Percentiles rank a stretch among this genome's conserved stretches.
These are phyloP conservation scores for Cantharis nigra DNA, from an alignment of 2,888 invertebrate species.

Conservation along the genomic window DNA sequence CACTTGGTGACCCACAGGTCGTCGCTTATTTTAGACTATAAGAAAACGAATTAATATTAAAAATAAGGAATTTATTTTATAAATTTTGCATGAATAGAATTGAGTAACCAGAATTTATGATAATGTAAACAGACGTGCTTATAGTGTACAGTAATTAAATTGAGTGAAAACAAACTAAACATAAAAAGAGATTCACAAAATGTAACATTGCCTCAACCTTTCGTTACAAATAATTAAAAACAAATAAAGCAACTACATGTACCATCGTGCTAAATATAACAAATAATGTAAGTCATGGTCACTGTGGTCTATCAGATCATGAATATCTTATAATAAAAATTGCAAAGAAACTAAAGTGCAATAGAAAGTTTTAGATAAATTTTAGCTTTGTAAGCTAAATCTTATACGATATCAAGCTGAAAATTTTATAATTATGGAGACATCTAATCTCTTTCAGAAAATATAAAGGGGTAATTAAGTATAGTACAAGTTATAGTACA, in stretches of 20 bases:
- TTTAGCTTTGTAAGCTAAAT: not conserved
- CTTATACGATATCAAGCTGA: not conserved
- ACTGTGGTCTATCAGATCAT: not conserved
- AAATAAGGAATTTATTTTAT: not conserved
- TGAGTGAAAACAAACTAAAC: not conserved
- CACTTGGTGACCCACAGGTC: too few species aligned
- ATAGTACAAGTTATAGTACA: not conserved
- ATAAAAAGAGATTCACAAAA: not conserved
- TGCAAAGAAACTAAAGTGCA: not conserved
- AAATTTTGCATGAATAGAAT: not conserved
- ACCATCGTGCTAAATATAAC: not conserved
- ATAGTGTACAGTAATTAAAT: not conserved
- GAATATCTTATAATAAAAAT: not conserved
- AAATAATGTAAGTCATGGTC: not conserved
- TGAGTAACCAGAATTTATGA: not conserved
- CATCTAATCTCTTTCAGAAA: not conserved
- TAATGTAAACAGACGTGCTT: not conserved
- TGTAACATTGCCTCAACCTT: not conserved
- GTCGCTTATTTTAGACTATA: too few species aligned
- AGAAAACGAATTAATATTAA: too few species aligned
- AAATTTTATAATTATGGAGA: not conserved
- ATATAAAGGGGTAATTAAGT: not conserved
- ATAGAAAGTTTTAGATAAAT: not conserved
- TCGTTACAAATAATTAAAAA: not conserved
- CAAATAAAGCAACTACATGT: not conserved